These are phyloP conservation scores for Callitettix versicolor DNA, from an alignment of 1,140 invertebrate species.

Conservation along the genomic window DNA sequence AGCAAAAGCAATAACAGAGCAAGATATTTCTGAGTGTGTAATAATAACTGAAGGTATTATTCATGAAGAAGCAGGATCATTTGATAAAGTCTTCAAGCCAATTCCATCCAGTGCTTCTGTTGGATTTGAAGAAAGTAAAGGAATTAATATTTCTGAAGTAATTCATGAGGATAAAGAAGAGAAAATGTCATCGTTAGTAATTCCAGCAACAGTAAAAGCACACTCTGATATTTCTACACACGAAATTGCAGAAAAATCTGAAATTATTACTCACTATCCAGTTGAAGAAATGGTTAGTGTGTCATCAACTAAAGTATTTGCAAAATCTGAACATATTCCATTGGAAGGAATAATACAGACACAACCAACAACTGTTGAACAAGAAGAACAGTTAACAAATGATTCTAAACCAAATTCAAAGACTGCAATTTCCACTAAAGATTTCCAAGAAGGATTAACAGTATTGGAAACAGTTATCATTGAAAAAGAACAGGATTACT, in stretches of 20 bases:
- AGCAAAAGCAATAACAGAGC: conserved; percentile 28
- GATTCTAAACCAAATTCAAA: conserved; percentile 16
- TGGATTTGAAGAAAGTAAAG: conserved; percentile 23
- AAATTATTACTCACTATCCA: conserved; percentile 21
- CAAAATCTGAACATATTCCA: conserved; percentile 26
- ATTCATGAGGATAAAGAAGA: conserved; percentile 40
- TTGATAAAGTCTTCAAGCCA: not conserved
- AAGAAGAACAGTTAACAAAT: conserved; percentile 21
- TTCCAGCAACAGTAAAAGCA: conserved; percentile 30
- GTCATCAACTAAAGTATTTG: conserved; percentile 25
- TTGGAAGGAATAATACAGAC: conserved; percentile 21
- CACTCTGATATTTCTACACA: conserved; percentile 18
- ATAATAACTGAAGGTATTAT: conserved; percentile 33
- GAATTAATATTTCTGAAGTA: conserved; percentile 37
- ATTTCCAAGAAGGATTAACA: conserved; percentile 24
- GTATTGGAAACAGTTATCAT: conserved; percentile 32
- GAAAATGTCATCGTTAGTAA: conserved; percentile 28
- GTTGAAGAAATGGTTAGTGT: conserved; percentile 24
- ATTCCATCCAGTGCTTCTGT: conserved; percentile 17
- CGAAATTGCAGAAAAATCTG: conserved; percentile 23
- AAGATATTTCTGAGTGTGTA: conserved; percentile 27
- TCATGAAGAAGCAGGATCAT: conserved; percentile 33
- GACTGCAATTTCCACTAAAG: conserved; percentile 20
- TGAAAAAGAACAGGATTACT: conserved; percentile 32
- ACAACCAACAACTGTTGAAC: conserved; percentile 18